Evolutionary conservation across 37 sponge, comb jelly and placozoan genomes (phyloP), one percentile per base, ranked within the genome.

Genomic region (Aplysina aerophoba): DNA sequence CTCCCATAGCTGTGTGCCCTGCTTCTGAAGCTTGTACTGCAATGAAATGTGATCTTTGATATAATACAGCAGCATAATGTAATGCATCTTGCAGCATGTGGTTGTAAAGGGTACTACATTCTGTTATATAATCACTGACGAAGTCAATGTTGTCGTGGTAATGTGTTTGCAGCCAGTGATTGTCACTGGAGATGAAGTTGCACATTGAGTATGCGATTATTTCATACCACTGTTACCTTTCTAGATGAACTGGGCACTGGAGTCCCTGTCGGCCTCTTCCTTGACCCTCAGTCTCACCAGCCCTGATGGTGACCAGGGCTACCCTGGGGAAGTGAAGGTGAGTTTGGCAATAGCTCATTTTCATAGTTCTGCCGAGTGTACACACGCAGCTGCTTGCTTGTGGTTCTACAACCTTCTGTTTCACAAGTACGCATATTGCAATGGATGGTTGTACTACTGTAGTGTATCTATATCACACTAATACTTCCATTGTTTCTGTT

Each of bases 231-330:
- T 22, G 35, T 84, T 63, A 25, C 31, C 14, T 65, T 34, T 63
- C 12, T 54, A 89, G 86, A 79, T 75, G 8, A 44, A 89, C 65
- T 95, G 92, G 92, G 83, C 24, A 58, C 53, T 81, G 71, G 59
- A 72, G 55, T 22, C 54, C 19, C 6, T 25, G 15, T 61, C 62
- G 0, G 85, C 83, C 59, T 31, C 72, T 57, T 36, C 61, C 12
- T 81, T 97, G 2, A 77, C 73, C 14, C 88, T 95, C 19, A 27
- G 80, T 36, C 85, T 87, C 55, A 78, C 65, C 11, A 94, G 94
- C 66, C 88, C 91, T 33, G 88, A 90, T 80, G 96, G 98, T 28
- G 94, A 89, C 30, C 84, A 93, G 34, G 96, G 98, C 1, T 98
- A 94, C 63, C 98, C 98, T n/a, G 98, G 98, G 21, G 79, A 87